These are phyloP conservation scores for Hartigia nigra DNA, from an alignment of 2,888 invertebrate genomes.

Conservation along the genomic window DNA sequence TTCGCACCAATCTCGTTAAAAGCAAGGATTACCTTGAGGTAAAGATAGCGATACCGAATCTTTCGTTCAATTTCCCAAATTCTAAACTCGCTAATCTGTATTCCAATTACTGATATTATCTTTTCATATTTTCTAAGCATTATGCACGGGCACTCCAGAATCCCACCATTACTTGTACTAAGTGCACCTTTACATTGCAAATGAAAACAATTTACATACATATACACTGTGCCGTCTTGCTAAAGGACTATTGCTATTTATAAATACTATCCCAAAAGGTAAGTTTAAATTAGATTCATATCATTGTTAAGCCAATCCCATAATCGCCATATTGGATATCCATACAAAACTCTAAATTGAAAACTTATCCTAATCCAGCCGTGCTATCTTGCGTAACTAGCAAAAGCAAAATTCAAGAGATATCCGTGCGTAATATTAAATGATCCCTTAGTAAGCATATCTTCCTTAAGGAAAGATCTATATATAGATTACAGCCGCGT, in stretches of 20 bases:
- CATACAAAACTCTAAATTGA: neutral
- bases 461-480: neutral
- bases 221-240: neutral
- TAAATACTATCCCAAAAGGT: neutral
- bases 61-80: neutral
- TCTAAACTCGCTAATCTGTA: neutral
- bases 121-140: neutral
- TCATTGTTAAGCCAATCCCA: neutral
- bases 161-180: neutral
- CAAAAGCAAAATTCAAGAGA: neutral
- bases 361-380: too few species aligned
- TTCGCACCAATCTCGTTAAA: neutral
- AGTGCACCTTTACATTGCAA: neutral
- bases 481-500: too few species aligned
- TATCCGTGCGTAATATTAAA: neutral
- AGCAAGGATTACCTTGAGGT: neutral
- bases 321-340: neutral
- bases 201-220: neutral
- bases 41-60: neutral
- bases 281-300: neutral
- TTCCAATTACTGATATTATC: neutral
- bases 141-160: neutral
- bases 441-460: neutral
- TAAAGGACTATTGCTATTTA: neutral
- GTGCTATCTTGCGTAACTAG: neutral